Conservation (phyloP, 2,797 vertebrate species). For the Amazona ochrocephala region DNA sequence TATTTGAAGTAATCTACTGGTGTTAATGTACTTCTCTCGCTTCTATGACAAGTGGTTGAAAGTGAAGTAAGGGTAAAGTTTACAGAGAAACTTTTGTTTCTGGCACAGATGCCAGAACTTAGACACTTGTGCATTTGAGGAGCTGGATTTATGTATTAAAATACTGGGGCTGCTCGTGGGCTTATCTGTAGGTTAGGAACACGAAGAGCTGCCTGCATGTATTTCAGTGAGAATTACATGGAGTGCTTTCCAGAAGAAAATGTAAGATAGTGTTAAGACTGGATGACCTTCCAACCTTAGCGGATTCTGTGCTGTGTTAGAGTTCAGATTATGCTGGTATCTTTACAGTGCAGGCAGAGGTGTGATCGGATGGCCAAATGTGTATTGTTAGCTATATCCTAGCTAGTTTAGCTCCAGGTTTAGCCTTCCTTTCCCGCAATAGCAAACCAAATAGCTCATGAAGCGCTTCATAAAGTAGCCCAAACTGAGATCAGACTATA, state of each 20-base stretch:
- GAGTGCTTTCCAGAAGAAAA: not conserved
- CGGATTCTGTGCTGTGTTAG: not conserved
- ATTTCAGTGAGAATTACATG: not conserved
- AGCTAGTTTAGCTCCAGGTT: not conserved
- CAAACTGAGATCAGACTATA: not conserved
- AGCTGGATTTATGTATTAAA: not conserved
- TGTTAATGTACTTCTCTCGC: not conserved
- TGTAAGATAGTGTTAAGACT: not conserved
- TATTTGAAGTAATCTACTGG: not conserved
- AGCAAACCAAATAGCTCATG: not conserved
- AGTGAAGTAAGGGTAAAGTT: not conserved
- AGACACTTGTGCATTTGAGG: not conserved
- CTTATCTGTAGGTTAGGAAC: not conserved
- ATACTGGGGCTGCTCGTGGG: not conserved
- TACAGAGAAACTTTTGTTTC: not conserved
- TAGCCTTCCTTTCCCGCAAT: not conserved
- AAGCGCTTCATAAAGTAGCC: not conserved
- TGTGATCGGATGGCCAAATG: not conserved
- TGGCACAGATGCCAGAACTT: not conserved
- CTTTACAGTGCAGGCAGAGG: not conserved
- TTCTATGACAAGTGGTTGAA: not conserved
- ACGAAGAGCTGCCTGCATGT: not conserved
- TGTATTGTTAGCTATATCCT: not conserved
- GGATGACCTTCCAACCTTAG: not conserved
- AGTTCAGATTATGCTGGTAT: not conserved